Evolutionary conservation across 2,113 vertebrate species (phyloP).

Genomic region (pig (Sus scrofa)): T2T-Sscrofa CM000824.6:204608501-204609000

Average conservation of each 20-base stretch:
- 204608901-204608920: background rate
- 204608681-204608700: constrained; percentile 82
- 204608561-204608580: constrained; percentile 84
- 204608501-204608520: constrained; percentile 81
- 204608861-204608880: background rate
- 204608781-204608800: background rate
- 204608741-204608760: constrained; percentile 19
- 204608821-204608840: background rate
- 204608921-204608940: background rate
- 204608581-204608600: constrained; percentile 82
- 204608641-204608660: constrained; percentile 82
- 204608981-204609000: background rate
- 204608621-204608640: constrained; percentile 88
- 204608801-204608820: background rate
- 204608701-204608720: constrained; percentile 49
- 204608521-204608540: constrained; percentile 83
- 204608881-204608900: background rate
- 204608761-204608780: background rate
- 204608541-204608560: constrained; percentile 84
- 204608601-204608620: constrained; percentile 88
- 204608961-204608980: background rate
- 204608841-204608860: background rate
- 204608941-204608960: constrained; percentile 2
- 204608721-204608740: constrained; percentile 63
- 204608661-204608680: constrained; percentile 78